Evolutionary conservation across 2,113 vertebrate species (phyloP), one percentile per base, ranked within the genome.

Genomic region (Fukomys damarensis): DNA sequence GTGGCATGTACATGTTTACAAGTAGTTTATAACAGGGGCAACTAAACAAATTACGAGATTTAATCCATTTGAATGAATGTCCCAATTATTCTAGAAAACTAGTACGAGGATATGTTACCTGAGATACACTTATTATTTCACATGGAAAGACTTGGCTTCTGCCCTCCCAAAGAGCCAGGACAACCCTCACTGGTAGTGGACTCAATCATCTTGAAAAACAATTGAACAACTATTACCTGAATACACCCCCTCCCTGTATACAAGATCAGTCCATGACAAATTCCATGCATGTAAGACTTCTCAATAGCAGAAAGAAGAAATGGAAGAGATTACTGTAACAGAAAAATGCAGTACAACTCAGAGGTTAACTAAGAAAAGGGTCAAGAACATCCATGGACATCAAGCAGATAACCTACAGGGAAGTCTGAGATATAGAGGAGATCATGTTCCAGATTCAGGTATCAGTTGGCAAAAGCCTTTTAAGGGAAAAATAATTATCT

Each of bases 21-120:
- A 96, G 89, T 38, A 16, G 14, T 46, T 90, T 86, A 86, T 46
- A 92, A 81, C 63, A 93, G 68, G 95, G 41, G 46, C 49, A 58
- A 94, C 89, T 96, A 90, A 89, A 95, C 59, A 95, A 92, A 90
- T 76, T 68, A 70, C 35, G 6, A 96, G 52, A 94, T 16, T 63
- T 72, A 49, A 91, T 74, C 77, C 88, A 80, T 93, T 72, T 86
- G 35, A 56, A 86, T 89, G 74, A 96, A 93, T 28, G 16, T 81
- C 80, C 54, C 77, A 91, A 91, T 84, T 93, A 94, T 70, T 92
- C 82, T 59, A 82, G 82, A 41, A 38, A 46, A 88, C 65, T 74
- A 80, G 49, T 65, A 14, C 81, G 89, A 91, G 58, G 43, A 83
- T 79, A 17, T 82, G 72, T 65, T 91, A 86, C 82, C 59, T 88